A percentile compares a stretch with the other conserved stretches of the same genome.
Conservation (phyloP, 2,888 invertebrate genomes). For the Macrophya annulata region DNA sequence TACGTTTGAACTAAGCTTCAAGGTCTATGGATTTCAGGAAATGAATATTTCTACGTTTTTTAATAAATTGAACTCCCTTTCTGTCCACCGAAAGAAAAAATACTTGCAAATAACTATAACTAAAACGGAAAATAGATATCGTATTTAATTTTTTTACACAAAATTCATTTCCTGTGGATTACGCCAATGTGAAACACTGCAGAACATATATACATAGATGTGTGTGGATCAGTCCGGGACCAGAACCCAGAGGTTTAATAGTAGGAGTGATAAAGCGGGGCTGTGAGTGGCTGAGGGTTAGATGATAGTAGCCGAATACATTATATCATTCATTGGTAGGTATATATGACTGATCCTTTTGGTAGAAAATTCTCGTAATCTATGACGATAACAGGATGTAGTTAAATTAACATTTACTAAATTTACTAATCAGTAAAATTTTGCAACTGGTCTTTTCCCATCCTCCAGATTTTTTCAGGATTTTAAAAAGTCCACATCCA, state of each 20-base stretch:
- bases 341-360: conserved; percentile 19
- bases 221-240: conserved; percentile 24
- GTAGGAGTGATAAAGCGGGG: conserved; percentile 42
- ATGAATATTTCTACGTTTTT: background rate
- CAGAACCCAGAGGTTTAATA: background rate
- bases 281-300: conserved; percentile 56
- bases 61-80: background rate
- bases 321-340: conserved; percentile 41
- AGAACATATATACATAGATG: background rate
- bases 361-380: conserved; percentile 28
- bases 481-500: background rate
- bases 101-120: background rate
- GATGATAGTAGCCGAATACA: conserved; percentile 43
- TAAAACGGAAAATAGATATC: background rate
- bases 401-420: background rate
- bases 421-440: background rate
- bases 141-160: background rate
- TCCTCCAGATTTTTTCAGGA: background rate
- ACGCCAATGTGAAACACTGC: conserved; percentile 28
- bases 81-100: background rate
- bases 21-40: background rate
- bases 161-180: background rate
- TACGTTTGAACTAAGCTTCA: background rate
- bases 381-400: conserved; percentile 26
- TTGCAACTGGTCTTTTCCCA: background rate